Base-by-base conservation (phyloP, 1,140 invertebrate genomes). In the Eciton burchellii region DNA sequence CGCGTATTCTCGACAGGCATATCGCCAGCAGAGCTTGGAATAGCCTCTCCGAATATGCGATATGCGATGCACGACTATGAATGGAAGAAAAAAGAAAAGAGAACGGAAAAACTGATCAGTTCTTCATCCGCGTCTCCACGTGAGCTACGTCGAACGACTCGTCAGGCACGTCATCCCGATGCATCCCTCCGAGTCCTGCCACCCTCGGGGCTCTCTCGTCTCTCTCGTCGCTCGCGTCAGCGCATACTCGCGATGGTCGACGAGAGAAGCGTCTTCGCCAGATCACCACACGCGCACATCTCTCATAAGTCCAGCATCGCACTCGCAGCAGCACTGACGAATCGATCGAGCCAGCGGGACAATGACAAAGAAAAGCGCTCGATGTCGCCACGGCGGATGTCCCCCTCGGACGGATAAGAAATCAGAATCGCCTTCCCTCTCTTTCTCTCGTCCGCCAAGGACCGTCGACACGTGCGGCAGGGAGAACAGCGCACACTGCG, bases 381-480 rank as follows among this genome's bases (percentile, higher is more conserved):
- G 24, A 29, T 74, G 47, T 54, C 70, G 70, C 11, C 45, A 21
- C 76, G 76, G n/a, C 2, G 26, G 16, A 54, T 79, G 8, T n/a
- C 56, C 35, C 19, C 24, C 29, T 76, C 73, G 73, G 26, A 5
- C 35, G 26, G 24, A 35, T 24, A 12, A 14, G 41, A 41, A 26
- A 24, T 65, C 3, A 65, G 16, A 63, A 49, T 65, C n/a, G n/a
- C n/a, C n/a, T n/a, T n/a, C n/a, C n/a, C n/a, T n/a, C n/a, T n/a
- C 59, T 45, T 9, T 76, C 72, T 35, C 35, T 35, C 2, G 6
- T 3, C 35, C n/a, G 59, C 35, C 26, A 4, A 65, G 49, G 43
- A 79, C 16, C 63, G 45, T 41, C 60, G 29, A 73, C 74, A 79
- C 74, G 74, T 79, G 74, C 49, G 49, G 24, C 63, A 45, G 24